A percentile compares a stretch with the other conserved stretches of the same genome.
Evolutionary conservation across 37 sponge, comb jelly and placozoan genomes (phyloP).

Genomic region (Oscarella lobularis): DNA sequence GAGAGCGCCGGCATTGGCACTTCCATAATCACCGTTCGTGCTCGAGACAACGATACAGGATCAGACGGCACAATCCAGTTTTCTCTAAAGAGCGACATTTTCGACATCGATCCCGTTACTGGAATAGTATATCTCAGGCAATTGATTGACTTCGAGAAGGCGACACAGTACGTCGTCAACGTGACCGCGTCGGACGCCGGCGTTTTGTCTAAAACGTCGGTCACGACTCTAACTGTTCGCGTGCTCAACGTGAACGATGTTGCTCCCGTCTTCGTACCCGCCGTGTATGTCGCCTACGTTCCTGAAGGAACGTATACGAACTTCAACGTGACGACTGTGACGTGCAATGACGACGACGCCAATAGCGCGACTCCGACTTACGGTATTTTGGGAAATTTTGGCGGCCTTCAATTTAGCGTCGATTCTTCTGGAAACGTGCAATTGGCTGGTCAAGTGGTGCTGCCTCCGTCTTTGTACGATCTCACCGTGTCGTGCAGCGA

Average conservation of each 20-base stretch:
- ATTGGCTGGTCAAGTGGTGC: neutral
- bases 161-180: slow-evolving; percentile 7
- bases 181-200: slow-evolving; percentile 8
- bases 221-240: slow-evolving; percentile 23
- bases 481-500: neutral
- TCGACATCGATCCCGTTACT: slow-evolving; percentile 18
- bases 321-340: neutral
- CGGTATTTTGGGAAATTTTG: neutral
- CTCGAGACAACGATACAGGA: slow-evolving; percentile 33
- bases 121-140: slow-evolving; percentile 13
- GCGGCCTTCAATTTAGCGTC: neutral
- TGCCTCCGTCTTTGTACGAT: neutral
- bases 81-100: slow-evolving; percentile 28
- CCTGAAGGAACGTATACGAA: neutral
- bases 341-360: neutral
- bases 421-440: neutral
- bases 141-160: slow-evolving; percentile 31
- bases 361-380: neutral
- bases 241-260: slow-evolving; percentile 49
- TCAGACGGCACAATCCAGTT: slow-evolving; percentile 18
- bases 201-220: slow-evolving; percentile 7
- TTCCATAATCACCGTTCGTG: slow-evolving; percentile 18
- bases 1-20: slow-evolving; percentile 8
- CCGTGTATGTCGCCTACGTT: slow-evolving; percentile 10
- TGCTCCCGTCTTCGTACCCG: slow-evolving; percentile 26